Percentiles rank a stretch among this genome's conserved stretches.
Conservation (phyloP, 2,888 invertebrate species). For the Erebia epiphron region DNA sequence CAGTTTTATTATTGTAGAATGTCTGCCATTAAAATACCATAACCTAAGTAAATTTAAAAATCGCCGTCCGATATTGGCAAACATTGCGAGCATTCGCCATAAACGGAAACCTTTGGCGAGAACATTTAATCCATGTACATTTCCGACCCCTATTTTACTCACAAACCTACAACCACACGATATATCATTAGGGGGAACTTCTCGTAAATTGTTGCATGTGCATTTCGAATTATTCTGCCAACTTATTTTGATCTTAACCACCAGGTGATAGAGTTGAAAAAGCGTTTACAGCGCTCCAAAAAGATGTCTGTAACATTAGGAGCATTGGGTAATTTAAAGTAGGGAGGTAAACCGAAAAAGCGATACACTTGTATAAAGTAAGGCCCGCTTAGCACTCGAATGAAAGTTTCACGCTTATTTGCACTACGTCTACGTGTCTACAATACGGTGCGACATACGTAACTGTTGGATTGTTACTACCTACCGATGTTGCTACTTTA, state of each 20-base stretch:
- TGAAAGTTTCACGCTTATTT: slow-evolving; percentile 30
- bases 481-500: background rate
- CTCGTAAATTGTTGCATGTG: slow-evolving; percentile 30
- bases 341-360: slow-evolving; percentile 37
- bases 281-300: background rate
- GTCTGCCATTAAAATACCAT: background rate
- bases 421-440: background rate
- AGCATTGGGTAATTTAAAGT: slow-evolving; percentile 30
- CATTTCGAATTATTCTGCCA: slow-evolving; percentile 10
- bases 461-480: background rate
- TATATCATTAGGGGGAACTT: slow-evolving; percentile 32
- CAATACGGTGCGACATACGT: slow-evolving; percentile 12
- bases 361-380: slow-evolving; percentile 33
- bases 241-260: slow-evolving; percentile 25
- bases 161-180: slow-evolving; percentile 29
- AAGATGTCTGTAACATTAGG: slow-evolving; percentile 25
- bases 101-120: slow-evolving; percentile 3
- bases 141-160: slow-evolving; percentile 29
- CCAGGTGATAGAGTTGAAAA: slow-evolving; percentile 17
- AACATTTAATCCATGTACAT: slow-evolving; percentile 14
- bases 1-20: background rate
- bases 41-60: background rate
- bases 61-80: background rate
- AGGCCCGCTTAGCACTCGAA: slow-evolving; percentile 30
- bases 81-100: background rate